Conservation (phyloP, 2,797 vertebrate species). For the Schizopygopsis pylzovi region DNA sequence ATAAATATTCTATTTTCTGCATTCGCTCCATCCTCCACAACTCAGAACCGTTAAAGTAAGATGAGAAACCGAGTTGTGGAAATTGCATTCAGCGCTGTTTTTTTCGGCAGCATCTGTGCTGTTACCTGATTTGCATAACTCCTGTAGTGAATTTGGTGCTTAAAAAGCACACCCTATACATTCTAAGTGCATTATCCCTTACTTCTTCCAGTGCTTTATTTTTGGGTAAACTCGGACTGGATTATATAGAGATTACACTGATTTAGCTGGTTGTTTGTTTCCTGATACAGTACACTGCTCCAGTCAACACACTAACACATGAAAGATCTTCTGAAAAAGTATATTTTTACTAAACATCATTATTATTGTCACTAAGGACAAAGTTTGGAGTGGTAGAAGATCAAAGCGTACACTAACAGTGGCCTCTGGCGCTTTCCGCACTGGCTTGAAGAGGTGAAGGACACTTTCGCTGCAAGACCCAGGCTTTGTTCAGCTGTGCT, state of each 20-base stretch:
- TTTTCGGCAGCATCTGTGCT: not conserved
- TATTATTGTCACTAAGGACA: conserved; percentile 70
- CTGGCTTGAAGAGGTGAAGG: conserved; percentile 71
- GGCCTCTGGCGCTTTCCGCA: conserved; percentile 68
- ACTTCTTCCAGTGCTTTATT: not conserved
- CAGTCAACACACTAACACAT: conserved; percentile 53
- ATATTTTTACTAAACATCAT: conserved; percentile 70
- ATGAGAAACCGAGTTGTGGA: not conserved
- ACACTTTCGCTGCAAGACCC: conserved; percentile 66
- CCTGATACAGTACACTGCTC: conserved; percentile 35
- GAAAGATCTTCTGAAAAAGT: conserved; percentile 54
- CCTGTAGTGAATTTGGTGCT: conserved; percentile 8
- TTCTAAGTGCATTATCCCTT: not conserved
- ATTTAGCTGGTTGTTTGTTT: conserved; percentile 11
- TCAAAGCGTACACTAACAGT: conserved; percentile 70
- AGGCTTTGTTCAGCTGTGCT: conserved; percentile 67
- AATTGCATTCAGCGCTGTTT: not conserved
- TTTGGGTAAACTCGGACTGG: conserved; percentile 1
- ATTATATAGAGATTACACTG: not conserved
- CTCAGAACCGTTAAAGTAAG: not conserved
- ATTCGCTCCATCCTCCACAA: not conserved
- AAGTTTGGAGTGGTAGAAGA: conserved; percentile 65
- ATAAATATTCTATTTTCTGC: not conserved
- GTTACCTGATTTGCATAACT: conserved; percentile 1
- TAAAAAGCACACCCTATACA: not conserved